A percentile compares a stretch with the other conserved stretches of the same genome.
Evolutionary conservation across 2,113 vertebrate genomes (phyloP).

Genomic region (Peromyscus polionotus): DNA sequence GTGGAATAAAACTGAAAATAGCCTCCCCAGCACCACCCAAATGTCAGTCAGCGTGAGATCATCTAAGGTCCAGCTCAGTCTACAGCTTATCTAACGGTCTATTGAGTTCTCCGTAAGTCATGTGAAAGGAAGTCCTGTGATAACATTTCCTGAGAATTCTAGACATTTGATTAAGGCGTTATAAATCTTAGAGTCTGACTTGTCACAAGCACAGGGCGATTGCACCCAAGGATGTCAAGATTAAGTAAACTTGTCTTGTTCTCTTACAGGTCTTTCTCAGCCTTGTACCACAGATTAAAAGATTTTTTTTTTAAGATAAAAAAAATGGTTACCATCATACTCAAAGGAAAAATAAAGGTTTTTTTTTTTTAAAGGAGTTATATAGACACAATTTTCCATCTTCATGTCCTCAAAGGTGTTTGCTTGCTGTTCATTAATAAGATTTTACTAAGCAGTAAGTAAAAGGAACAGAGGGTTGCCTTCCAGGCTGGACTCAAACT

Average conservation of each 20-base stretch:
- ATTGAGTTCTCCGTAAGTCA: slow-evolving; percentile 91
- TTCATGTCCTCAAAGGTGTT: slow-evolving; percentile 78
- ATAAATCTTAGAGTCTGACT: slow-evolving; percentile 93
- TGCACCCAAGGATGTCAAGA: slow-evolving; percentile 94
- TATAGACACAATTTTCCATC: slow-evolving; percentile 83
- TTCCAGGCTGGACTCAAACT: slow-evolving; percentile 56
- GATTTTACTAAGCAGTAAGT: slow-evolving; percentile 75
- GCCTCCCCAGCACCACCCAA: neutral
- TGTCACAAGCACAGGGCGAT: slow-evolving; percentile 93
- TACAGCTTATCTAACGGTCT: slow-evolving; percentile 91
- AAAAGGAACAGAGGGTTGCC: slow-evolving; percentile 40
- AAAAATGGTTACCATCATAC: slow-evolving; percentile 89
- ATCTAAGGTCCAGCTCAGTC: slow-evolving; percentile 86
- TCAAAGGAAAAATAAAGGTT: slow-evolving; percentile 69
- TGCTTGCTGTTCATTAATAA: slow-evolving; percentile 70
- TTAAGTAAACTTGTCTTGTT: slow-evolving; percentile 94
- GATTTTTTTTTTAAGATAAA: slow-evolving; percentile 87
- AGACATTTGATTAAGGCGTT: slow-evolving; percentile 95
- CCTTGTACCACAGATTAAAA: slow-evolving; percentile 92
- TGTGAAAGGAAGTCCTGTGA: slow-evolving; percentile 92
- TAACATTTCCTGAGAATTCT: slow-evolving; percentile 93
- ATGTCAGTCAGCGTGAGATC: slow-evolving; percentile 87
- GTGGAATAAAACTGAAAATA: slow-evolving; percentile 30
- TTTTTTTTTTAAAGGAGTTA: slow-evolving; percentile 67
- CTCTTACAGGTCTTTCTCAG: slow-evolving; percentile 91